These are phyloP conservation scores for Danio albolineatus DNA, from an alignment of 2,797 vertebrate genomes.

Conservation along the genomic window DNA sequence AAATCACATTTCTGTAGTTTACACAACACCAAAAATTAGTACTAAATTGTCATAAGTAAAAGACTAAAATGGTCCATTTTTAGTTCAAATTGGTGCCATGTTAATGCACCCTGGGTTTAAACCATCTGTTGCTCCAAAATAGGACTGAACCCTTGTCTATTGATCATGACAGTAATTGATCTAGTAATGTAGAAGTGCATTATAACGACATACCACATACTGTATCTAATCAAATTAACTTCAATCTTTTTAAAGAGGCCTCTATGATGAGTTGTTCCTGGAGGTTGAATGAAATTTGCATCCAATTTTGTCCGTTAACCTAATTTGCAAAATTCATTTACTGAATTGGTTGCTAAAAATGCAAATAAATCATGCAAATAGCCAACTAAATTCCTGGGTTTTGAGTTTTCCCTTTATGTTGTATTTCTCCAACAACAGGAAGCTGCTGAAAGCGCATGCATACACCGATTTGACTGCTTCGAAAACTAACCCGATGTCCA, in stretches of 20 bases:
- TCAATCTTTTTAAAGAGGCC: neutral
- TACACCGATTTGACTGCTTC: neutral
- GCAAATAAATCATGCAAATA: neutral
- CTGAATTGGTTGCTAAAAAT: neutral
- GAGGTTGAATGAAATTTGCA: neutral
- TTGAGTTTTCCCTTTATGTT: constrained; percentile 31
- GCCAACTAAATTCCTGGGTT: neutral
- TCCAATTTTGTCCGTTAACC: too few species aligned
- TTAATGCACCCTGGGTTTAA: too few species aligned
- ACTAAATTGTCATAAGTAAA: too few species aligned
- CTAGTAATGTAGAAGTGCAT: neutral
- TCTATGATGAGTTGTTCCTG: neutral
- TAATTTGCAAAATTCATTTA: neutral
- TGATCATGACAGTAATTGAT: neutral
- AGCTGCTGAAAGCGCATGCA: constrained; percentile 20
- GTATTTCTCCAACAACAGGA: constrained; percentile 56
- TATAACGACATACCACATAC: neutral
- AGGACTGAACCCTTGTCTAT: neutral
- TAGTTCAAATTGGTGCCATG: too few species aligned
- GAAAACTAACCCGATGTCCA: neutral
- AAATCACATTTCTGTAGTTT: too few species aligned
- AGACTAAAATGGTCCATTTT: too few species aligned
- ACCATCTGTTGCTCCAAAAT: too few species aligned
- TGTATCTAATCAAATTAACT: neutral
- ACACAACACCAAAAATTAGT: too few species aligned